Evolutionary conservation across 2,113 vertebrate species (phyloP).

Genomic region (Scomber japonicus): DNA sequence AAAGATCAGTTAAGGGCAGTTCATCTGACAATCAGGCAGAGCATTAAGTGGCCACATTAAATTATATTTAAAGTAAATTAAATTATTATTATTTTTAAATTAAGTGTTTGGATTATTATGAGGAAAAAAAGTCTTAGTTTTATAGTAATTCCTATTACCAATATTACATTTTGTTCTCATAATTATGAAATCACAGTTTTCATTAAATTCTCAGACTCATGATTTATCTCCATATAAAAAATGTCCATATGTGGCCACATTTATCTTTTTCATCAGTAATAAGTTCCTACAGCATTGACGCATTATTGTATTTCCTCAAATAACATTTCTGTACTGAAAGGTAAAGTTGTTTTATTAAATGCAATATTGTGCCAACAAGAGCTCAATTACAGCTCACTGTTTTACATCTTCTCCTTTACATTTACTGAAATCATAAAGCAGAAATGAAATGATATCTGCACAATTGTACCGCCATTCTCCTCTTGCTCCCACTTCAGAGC

Average conservation of each 20-base stretch:
- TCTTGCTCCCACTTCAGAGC: slow-evolving; percentile 26
- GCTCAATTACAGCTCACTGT: slow-evolving; percentile 7
- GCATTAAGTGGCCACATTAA: neutral
- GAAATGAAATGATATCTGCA: neutral
- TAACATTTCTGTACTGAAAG: neutral
- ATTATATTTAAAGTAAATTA: neutral
- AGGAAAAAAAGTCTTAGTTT: neutral
- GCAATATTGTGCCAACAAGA: neutral
- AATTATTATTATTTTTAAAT: no score
- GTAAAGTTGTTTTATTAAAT: no score
- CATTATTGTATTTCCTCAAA: neutral
- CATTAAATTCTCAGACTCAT: neutral
- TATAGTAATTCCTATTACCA: neutral
- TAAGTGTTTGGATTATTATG: no score
- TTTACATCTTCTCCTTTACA: neutral
- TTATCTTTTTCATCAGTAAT: neutral
- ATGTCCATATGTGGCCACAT: no score
- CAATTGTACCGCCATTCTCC: slow-evolving; percentile 7
- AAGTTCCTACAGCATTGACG: neutral
- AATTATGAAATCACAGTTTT: neutral
- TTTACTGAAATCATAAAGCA: neutral
- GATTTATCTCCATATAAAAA: neutral
- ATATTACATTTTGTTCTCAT: neutral
- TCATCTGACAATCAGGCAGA: no score
- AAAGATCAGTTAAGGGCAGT: neutral